A percentile compares a stretch with the other conserved stretches of the same genome.
Evolutionary conservation across 2,797 vertebrate species (phyloP).

Genomic region (Coreius guichenoti): DNA sequence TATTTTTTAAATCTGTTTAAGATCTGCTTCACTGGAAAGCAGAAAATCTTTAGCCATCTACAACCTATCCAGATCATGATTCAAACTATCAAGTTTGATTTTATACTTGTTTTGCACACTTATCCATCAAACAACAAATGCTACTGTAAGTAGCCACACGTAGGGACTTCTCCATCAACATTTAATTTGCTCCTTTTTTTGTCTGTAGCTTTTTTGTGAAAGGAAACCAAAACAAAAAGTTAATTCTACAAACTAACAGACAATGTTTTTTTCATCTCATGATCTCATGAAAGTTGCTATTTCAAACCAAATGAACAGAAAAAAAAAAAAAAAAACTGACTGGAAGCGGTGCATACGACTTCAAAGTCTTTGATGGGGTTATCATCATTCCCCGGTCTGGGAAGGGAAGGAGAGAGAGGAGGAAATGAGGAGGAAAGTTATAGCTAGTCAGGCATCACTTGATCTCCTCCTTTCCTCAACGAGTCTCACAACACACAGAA

Average conservation of each 20-base stretch:
- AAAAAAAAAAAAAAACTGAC: conserved; percentile 63
- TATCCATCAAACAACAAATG: neutral
- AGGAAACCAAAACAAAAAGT: conserved; percentile 65
- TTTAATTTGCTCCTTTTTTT: conserved; percentile 74
- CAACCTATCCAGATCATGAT: neutral
- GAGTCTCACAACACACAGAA: conserved; percentile 56
- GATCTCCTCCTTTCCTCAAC: conserved; percentile 27
- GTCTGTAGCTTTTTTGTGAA: conserved; percentile 70
- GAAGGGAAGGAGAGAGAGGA: conserved; percentile 12
- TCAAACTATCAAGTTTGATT: neutral
- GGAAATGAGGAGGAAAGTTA: neutral
- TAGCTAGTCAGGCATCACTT: conserved; percentile 29
- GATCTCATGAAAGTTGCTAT: conserved; percentile 68
- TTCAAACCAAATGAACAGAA: conserved; percentile 65
- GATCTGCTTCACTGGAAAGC: neutral
- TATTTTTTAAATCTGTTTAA: neutral
- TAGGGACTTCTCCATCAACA: conserved; percentile 72
- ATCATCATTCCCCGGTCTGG: conserved; percentile 2
- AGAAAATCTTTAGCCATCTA: neutral
- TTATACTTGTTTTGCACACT: neutral
- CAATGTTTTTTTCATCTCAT: conserved; percentile 49
- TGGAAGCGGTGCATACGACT: conserved; percentile 71
- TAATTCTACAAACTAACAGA: conserved; percentile 75
- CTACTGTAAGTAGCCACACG: conserved; percentile 61
- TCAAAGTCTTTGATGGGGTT: conserved; percentile 65